Evolutionary conservation across 1,140 invertebrate genomes (phyloP).

Genomic region (Trichonephila clavata): DNA sequence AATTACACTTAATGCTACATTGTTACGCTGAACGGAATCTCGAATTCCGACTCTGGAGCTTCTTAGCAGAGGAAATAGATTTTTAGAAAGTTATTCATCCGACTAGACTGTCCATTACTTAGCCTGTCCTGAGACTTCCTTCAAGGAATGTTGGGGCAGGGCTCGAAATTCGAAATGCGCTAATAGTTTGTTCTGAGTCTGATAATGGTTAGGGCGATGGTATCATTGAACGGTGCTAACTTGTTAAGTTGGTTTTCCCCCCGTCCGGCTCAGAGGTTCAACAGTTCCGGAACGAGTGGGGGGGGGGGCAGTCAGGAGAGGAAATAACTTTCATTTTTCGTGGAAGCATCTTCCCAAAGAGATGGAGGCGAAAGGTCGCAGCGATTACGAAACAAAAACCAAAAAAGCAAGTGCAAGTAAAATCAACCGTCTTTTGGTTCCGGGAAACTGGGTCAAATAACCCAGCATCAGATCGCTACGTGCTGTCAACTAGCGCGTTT

Average conservation of each 20-base stretch:
- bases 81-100: not conserved
- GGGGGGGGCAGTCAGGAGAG: not conserved
- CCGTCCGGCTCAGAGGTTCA: not conserved
- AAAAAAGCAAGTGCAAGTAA: not conserved
- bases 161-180: not conserved
- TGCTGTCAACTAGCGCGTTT: not conserved
- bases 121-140: too few species aligned
- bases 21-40: not conserved
- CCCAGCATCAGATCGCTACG: not conserved
- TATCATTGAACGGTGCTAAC: not conserved
- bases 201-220: not conserved
- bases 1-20: constrained; percentile 1
- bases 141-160: not conserved
- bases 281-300: not conserved
- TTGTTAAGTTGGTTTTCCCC: not conserved
- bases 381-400: not conserved
- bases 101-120: not conserved
- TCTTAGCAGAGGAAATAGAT: not conserved
- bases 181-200: not conserved
- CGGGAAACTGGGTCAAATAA: not conserved
- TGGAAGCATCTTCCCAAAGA: not conserved
- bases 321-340: constrained; percentile 12
- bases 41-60: not conserved
- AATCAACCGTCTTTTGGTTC: not conserved
- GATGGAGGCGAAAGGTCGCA: not conserved